Evolutionary conservation across 2,113 vertebrate genomes (phyloP).

Genomic region (Lophochroa leadbeateri): DNA sequence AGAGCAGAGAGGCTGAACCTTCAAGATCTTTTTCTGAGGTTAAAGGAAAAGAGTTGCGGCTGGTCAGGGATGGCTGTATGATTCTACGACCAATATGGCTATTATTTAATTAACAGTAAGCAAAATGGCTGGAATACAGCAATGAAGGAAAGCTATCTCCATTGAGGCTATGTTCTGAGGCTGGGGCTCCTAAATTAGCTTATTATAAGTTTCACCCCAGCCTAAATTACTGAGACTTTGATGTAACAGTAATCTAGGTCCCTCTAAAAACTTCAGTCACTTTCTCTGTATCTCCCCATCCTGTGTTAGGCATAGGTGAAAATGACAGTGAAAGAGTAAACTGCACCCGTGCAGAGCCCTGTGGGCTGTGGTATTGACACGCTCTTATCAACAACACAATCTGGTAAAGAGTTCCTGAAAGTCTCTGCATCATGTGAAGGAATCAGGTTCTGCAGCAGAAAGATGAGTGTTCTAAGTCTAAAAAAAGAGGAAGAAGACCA

Average conservation of each 20-base stretch:
- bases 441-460: not conserved
- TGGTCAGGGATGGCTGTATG: not conserved
- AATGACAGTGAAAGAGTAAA: not conserved
- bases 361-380: not conserved
- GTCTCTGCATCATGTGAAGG: not conserved
- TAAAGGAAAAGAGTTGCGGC: not conserved
- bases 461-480: not conserved
- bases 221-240: not conserved
- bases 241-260: not conserved
- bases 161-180: not conserved
- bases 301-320: not conserved
- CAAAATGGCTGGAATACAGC: not conserved
- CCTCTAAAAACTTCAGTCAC: not conserved
- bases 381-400: not conserved
- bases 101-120: not conserved
- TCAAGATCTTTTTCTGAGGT: not conserved
- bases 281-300: not conserved
- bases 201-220: not conserved
- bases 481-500: not conserved
- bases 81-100: fast-evolving
- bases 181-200: not conserved
- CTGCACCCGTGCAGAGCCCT: not conserved
- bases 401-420: constrained; percentile 37
- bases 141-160: not conserved
- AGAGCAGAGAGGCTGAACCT: not conserved